Percentiles rank a stretch among this genome's conserved stretches.
Evolutionary conservation across 1,140 invertebrate genomes (phyloP).

Genomic region (Triops longicaudatus): DNA sequence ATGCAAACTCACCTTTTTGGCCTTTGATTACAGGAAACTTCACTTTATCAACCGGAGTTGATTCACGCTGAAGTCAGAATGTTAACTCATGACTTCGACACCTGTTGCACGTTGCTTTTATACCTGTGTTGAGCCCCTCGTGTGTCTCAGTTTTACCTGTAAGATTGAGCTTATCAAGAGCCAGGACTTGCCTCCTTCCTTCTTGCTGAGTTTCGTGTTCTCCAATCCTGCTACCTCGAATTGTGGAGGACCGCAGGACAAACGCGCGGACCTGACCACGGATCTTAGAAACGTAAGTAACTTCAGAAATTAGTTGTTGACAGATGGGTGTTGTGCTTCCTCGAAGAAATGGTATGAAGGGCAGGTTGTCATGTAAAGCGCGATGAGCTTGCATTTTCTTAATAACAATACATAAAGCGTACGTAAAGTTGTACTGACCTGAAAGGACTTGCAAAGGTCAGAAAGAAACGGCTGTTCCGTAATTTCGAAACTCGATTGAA

Average conservation of each 20-base stretch:
- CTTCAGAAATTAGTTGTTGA: background rate
- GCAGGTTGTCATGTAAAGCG: background rate
- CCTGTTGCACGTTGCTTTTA: background rate
- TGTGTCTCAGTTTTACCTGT: background rate
- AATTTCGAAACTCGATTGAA: background rate
- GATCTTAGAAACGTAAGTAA: background rate
- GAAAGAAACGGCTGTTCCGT: background rate
- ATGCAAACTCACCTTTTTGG: background rate
- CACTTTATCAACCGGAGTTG: background rate
- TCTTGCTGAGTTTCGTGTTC: background rate
- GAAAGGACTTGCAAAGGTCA: background rate
- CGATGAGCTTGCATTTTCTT: background rate
- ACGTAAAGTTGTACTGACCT: no score
- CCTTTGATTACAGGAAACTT: background rate
- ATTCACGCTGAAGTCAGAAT: background rate
- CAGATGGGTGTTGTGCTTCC: background rate
- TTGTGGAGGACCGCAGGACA: background rate
- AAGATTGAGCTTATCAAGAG: background rate
- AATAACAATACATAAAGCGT: background rate
- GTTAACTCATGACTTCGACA: background rate
- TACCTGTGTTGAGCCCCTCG: background rate
- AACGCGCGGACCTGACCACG: background rate
- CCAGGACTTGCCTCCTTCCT: background rate
- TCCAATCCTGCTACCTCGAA: background rate
- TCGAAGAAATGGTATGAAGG: background rate